phyloP scores from a whole-genome alignment of 2,113 vertebrate species.

The Petromus typicus region DNA sequence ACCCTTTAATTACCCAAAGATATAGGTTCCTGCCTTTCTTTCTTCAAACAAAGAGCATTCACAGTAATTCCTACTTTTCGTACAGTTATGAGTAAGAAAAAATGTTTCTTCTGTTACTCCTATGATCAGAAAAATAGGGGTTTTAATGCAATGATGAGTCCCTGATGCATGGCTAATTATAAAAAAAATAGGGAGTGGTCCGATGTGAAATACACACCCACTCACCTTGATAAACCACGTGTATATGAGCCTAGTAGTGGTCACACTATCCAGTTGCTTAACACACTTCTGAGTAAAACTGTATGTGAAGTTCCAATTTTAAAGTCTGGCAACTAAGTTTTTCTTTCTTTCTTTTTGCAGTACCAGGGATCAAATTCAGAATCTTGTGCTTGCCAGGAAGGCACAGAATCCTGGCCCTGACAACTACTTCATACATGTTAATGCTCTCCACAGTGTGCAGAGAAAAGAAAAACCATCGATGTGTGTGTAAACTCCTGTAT shows the following conservation, averaged over 20 bases:
- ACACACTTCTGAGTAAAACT: background rate
- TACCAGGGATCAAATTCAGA: too few species aligned
- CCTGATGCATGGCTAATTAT: background rate
- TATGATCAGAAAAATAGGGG: slow-evolving; percentile 1
- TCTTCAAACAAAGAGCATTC: slow-evolving; percentile 21
- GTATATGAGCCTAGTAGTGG: too few species aligned
- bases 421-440: slow-evolving; percentile 2
- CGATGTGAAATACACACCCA: background rate
- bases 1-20: slow-evolving; percentile 28
- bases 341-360: too few species aligned
- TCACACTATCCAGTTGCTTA: background rate
- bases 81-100: background rate
- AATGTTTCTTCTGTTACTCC: slow-evolving; percentile 15
- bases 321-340: background rate
- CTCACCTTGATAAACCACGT: background rate
- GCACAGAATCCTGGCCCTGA: too few species aligned
- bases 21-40: background rate
- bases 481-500: too few species aligned
- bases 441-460: background rate
- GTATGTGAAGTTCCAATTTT: background rate
- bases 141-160: background rate
- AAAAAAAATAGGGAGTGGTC: background rate
- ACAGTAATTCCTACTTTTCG: slow-evolving; percentile 10
- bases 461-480: background rate
- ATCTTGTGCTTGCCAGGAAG: too few species aligned